A percentile compares a stretch with the other conserved stretches of the same genome.
phyloP scores from a whole-genome alignment of 2,113 vertebrate species.

The Brachypteracias leptosomus region DNA sequence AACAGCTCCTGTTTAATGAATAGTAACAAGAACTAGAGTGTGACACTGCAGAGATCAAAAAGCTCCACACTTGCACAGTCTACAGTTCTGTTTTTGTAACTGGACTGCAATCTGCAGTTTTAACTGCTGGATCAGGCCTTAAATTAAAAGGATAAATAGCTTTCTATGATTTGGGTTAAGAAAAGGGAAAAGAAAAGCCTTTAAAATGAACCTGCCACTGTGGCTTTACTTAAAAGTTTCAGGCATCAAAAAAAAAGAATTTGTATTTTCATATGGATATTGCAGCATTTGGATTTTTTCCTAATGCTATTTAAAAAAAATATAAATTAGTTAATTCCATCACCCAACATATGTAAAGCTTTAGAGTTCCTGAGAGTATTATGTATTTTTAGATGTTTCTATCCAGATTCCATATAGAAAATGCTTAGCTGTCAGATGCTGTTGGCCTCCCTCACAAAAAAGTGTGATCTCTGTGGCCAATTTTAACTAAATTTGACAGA shows the following conservation, averaged over 20 bases:
- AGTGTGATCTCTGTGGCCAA: neutral
- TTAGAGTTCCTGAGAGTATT: neutral
- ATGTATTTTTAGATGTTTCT: neutral
- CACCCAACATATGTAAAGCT: neutral
- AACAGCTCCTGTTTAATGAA: slow-evolving; percentile 6
- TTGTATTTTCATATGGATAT: neutral
- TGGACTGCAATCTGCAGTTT: neutral
- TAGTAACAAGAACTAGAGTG: neutral
- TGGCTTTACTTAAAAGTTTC: neutral
- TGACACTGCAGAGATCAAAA: neutral
- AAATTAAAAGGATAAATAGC: neutral
- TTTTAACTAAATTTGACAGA: neutral
- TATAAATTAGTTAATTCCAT: neutral
- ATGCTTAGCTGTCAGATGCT: neutral
- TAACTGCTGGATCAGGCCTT: neutral
- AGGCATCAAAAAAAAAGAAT: neutral
- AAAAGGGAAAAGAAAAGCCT: neutral
- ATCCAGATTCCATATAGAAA: neutral
- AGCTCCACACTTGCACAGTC: neutral
- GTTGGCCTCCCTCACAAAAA: neutral
- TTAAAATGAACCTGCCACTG: neutral
- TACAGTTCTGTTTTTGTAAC: neutral
- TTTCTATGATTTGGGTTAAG: neutral
- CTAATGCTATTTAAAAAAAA: neutral
- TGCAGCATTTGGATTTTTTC: neutral